Evolutionary conservation across 2,888 invertebrate genomes (phyloP), one percentile per base, ranked within the genome.

Genomic region (Lymantria monacha): DNA sequence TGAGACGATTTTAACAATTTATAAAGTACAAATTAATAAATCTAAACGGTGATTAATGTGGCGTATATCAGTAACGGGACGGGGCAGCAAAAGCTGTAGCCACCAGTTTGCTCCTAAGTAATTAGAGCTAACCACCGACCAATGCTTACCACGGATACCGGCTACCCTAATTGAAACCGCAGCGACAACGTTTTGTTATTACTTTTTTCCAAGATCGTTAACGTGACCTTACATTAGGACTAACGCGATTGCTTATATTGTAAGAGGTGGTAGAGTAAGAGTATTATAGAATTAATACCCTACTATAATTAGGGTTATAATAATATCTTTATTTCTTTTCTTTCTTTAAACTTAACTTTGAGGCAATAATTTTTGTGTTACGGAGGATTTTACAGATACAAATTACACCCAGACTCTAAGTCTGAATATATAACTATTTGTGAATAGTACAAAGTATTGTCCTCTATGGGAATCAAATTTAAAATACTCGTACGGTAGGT

Each of bases 161-260:
- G 65, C 60, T 68, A 70, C 70, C 72, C 73, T 82, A 82, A 83
- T 84, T 83, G 82, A 85, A 82, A 82, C 81, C 79, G 69, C 82
- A 73, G 70, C 72, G 72, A 73, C 70, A 68, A 70, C 70, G 69
- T 72, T 74, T 74, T 73, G 66, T 70, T 66, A 61, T 57, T 55
- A 54, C 59, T 70, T 76, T 80, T 79, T 71, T 64, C 59, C 59
- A 64, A 50, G 62, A 59, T 57, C 63, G 72, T 72, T 81, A 81
- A 81, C 77, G 78, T 82, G 75, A 53, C 59, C 53, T 66, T 61
- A 66, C 69, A 70, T 74, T 73, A 72, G 69, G 62, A 61, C 61
- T 70, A 60, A 9, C 10, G 5, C 1, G 33, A 33, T 33, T 33
- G 33, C 33, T 33, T 33, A 10, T 33, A 22, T n/a, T n/a, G n/a